Conservation (phyloP, 2,888 invertebrate genomes). For the Calameuta idolon region DNA sequence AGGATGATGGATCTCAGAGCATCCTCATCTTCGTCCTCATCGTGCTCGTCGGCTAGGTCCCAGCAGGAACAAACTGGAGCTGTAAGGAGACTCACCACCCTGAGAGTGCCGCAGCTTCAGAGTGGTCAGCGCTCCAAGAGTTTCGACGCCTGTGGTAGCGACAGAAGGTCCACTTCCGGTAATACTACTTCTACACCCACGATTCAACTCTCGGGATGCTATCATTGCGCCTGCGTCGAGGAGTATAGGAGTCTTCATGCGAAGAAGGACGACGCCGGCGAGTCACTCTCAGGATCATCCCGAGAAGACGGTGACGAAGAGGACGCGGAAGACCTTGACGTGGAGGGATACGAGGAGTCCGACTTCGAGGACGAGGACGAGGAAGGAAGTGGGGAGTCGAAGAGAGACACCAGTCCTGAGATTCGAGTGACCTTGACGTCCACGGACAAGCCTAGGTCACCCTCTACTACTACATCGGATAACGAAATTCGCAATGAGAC, state of each 20-base stretch:
- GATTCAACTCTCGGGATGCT: conserved; percentile 78
- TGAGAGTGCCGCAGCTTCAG: conserved; percentile 76
- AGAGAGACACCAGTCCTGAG: conserved; percentile 48
- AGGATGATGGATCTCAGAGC: conserved; percentile 31
- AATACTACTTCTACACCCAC: conserved; percentile 69
- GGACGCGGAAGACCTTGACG: conserved; percentile 32
- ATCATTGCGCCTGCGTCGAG: conserved; percentile 83
- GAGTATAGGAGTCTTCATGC: conserved; percentile 75
- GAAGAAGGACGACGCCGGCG: conserved; percentile 44
- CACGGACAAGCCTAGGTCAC: conserved; percentile 21
- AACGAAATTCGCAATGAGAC: not conserved
- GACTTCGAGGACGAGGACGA: conserved; percentile 68
- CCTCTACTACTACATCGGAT: not conserved
- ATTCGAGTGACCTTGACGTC: conserved; percentile 53
- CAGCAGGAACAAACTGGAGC: conserved; percentile 47
- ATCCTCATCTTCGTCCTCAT: conserved; percentile 52
- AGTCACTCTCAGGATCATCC: conserved; percentile 9
- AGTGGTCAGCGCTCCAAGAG: conserved; percentile 80
- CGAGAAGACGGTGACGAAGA: conserved; percentile 37
- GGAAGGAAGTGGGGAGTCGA: conserved; percentile 39
- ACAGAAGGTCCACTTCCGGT: conserved; percentile 72
- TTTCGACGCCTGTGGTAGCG: conserved; percentile 82
- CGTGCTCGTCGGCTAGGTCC: conserved; percentile 53
- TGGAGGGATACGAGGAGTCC: conserved; percentile 41
- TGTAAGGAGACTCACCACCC: conserved; percentile 46